Percentiles rank a stretch among this genome's conserved stretches.
Evolutionary conservation across 2,113 vertebrate species (phyloP).

Genomic region (Parus major): DNA sequence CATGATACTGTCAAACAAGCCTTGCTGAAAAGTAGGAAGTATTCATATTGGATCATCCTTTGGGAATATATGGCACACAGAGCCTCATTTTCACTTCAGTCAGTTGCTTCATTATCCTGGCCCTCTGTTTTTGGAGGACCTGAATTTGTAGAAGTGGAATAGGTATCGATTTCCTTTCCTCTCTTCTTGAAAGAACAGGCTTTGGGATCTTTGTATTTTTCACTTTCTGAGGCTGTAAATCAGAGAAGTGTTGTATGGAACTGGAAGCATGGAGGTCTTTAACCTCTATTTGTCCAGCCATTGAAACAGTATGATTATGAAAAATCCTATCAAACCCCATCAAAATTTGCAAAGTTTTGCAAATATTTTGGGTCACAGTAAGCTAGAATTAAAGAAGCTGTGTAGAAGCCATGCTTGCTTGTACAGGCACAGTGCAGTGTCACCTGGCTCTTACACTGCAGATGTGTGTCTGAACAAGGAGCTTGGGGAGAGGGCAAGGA

Average conservation of each 20-base stretch:
- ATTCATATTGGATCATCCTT: not conserved
- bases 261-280: not conserved
- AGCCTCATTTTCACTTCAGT: not conserved
- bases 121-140: not conserved
- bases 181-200: not conserved
- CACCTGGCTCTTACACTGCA: not conserved
- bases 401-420: rapidly evolving
- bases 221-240: not conserved
- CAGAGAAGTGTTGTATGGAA: not conserved
- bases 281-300: not conserved
- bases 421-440: not conserved
- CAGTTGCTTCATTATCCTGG: not conserved
- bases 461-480: rapidly evolving
- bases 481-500: not conserved
- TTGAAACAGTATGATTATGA: not conserved
- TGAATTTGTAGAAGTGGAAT: not conserved
- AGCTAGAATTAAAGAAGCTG: not conserved
- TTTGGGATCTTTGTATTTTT: not conserved
- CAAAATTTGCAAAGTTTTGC: not conserved
- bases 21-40: not conserved
- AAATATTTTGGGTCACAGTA: not conserved
- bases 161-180: not conserved
- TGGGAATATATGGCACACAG: not conserved
- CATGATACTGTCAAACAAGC: not conserved
- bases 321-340: not conserved